Evolutionary conservation across 2,797 vertebrate genomes (phyloP), one percentile per base, ranked within the genome.

Genomic region (Tachyglossus aculeatus): DNA sequence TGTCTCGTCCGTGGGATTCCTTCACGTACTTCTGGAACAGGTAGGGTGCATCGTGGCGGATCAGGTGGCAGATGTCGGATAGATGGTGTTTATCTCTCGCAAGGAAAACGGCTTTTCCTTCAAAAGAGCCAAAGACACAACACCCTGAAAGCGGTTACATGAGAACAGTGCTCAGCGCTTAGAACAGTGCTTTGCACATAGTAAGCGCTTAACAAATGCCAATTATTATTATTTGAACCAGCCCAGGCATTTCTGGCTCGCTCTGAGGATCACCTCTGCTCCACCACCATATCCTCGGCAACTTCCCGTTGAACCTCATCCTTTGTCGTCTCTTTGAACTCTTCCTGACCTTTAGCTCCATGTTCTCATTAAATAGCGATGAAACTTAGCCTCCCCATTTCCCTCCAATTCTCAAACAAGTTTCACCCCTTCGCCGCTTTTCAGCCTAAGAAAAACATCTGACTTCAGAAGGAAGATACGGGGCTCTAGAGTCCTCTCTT

Each of bases 1-100:
- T 94, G 11, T 96, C 96, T 5, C 95, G 94, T 18, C 96, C 96
- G 0, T 97, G 96, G 2, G 95, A 96, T 85, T 96, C 96, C 87
- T 96, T 96, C 71, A 97, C 94, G 0, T 97, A 97, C 86, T 96
- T 95, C 90, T 97, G 96, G 85, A 97, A 97, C 67, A 97, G 90
- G 92, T 96, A 97, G 55, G 96, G 96, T 19, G 95, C 94, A 0
- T 96, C 96, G 2, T 96, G 96, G 63, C 96, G 95, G 79, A 97
- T 94, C 87, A 97, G 81, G 78, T 97, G 96, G 82, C 95, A 96
- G 85, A 97, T 91, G 85, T 96, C 96, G 5, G 95, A 91, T 72
- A 97, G 93, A 84, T 96, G 96, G 78, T 95, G 95, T 73, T 97
- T 96, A 83, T 97, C 96, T 79, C 95, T 90, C 40, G 96, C 96